Conservation (phyloP, 1,140 invertebrate genomes). For the Metaphire vulgaris region DNA sequence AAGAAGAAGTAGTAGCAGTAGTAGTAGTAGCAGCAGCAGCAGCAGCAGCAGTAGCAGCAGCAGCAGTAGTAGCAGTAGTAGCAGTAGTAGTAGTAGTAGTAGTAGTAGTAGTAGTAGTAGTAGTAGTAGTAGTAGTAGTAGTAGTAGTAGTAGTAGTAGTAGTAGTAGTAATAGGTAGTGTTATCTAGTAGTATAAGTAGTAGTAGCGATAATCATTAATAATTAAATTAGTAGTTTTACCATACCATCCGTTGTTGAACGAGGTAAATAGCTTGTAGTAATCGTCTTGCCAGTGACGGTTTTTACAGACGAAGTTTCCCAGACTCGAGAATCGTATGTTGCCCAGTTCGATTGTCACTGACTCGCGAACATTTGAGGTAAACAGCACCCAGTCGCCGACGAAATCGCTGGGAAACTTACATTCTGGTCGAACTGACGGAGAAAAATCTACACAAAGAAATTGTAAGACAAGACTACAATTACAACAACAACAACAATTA, state of each 20-base stretch:
- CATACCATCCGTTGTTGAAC: background rate
- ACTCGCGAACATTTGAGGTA: background rate
- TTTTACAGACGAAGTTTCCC: conserved; percentile 23
- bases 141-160: conserved; percentile 2
- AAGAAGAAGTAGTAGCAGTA: no score
- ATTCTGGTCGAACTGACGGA: conserved; percentile 9
- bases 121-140: conserved; percentile 3
- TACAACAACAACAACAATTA: no score
- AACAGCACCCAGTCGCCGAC: conserved; percentile 25
- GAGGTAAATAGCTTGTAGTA: conserved; percentile 8
- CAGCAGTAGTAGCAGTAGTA: background rate
- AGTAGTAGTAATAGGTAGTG: conserved; percentile 1
- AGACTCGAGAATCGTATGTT: conserved; percentile 18
- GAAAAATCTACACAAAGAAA: no score
- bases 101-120: conserved; percentile 2
- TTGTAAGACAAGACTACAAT: no score
- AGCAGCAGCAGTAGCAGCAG: background rate
- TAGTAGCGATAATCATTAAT: background rate
- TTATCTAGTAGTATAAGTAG: background rate
- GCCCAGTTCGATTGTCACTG: conserved; percentile 8
- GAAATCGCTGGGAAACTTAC: conserved; percentile 12
- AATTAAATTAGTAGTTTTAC: no score
- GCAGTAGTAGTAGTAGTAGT: conserved; percentile 1
- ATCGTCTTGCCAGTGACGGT: conserved; percentile 14
- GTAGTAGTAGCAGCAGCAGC: background rate